Base-by-base conservation (phyloP, 2,888 invertebrate species). In the Folsomia manolachei region DNA sequence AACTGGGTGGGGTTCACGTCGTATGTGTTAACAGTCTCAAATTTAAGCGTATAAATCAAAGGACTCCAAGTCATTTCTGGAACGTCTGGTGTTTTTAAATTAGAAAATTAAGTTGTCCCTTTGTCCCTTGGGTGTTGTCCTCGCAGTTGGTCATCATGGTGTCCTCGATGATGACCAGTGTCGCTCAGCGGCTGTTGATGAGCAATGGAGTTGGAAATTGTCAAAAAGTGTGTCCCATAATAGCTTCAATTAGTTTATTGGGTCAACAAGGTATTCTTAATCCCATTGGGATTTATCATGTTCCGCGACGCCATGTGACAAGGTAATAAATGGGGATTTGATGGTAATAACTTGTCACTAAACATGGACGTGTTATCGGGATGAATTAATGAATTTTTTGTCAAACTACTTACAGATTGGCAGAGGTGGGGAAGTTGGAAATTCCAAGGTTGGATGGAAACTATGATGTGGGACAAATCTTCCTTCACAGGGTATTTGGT, bases 401-500 rank as follows among this genome's bases (percentile, higher is more conserved):
- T n/a, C n/a, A n/a, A n/a, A n/a, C n/a, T n/a, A n/a, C n/a, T n/a
- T n/a, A n/a, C 80, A 97, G 96, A 86, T 88, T 97, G 82, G 92
- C 94, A 21, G 97, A 97, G 87, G 96, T 97, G 78, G 97, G 97
- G 19, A 91, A 92, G 83, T 86, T 97, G 81, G 94, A 95, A 85
- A 85, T 89, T 51, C 94, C 94, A 52, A 95, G 94, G 86, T 84
- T 90, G 71, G 88, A 91, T 78, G 94, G 94, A 61, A 94, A 95
- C 86, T 97, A 97, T 86, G 94, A 95, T 82, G 95, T 97, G 1
- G 97, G 97, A 11, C 97, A 97, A 85, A 86, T 97, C 75, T 97
- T 99, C 84, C 86, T 99, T 69, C 99, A 99, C 83, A 90, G 94
- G 82, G 92, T 98, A 21, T 99, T 99, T 84, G 97, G 97, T 19